phyloP scores from a whole-genome alignment of 2,113 vertebrate genomes.

The Melanerpes aurifrons region DNA sequence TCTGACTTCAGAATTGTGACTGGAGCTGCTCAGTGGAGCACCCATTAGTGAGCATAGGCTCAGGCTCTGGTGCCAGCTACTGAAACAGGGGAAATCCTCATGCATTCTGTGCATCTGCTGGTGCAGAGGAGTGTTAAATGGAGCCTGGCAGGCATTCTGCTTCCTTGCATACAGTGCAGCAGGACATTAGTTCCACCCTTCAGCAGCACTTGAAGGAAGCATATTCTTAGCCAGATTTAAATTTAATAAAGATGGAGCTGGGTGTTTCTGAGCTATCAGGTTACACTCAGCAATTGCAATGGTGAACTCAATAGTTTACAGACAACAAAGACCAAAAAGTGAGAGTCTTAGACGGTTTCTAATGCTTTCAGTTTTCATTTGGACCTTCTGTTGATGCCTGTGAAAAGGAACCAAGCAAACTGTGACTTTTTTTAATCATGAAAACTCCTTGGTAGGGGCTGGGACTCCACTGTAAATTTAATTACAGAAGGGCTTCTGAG shows the following conservation, averaged over 20 bases:
- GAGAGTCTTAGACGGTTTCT: background rate
- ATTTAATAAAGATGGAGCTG: conserved; percentile 20
- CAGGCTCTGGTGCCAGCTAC: background rate
- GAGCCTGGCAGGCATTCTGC: background rate
- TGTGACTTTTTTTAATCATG: rapidly evolving
- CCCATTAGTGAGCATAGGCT: background rate
- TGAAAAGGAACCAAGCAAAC: background rate
- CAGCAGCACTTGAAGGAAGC: background rate
- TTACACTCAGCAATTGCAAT: background rate
- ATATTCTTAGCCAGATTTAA: conserved; percentile 3
- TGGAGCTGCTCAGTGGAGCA: background rate
- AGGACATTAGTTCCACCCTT: conserved; percentile 17
- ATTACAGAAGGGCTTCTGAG: background rate
- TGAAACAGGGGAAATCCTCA: background rate
- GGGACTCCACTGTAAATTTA: background rate
- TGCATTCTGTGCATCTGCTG: rapidly evolving
- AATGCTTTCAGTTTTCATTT: background rate
- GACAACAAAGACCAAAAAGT: background rate
- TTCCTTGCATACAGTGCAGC: background rate
- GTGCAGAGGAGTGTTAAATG: background rate
- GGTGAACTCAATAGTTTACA: background rate
- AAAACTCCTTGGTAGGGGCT: background rate
- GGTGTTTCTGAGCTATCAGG: background rate
- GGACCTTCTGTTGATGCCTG: background rate
- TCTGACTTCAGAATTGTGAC: background rate